Conservation (phyloP, 2,888 invertebrate genomes). For the Lordiphosa andalusiaca region DNA sequence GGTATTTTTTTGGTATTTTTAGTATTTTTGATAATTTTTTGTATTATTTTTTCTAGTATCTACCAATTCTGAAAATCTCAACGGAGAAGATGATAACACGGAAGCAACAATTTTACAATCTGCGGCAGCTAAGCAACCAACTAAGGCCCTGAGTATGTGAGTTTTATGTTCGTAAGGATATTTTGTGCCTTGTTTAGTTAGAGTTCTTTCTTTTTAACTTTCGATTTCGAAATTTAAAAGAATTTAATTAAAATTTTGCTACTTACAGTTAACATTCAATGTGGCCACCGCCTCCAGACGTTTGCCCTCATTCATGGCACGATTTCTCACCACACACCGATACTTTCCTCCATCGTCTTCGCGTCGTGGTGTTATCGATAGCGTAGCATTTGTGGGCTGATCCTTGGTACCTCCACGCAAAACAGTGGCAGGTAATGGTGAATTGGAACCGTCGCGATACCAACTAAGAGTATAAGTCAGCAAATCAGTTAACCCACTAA, state of each 20-base stretch:
- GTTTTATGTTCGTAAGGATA: background rate
- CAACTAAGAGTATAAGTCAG: slow-evolving; percentile 81
- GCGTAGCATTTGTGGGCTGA: slow-evolving; percentile 87
- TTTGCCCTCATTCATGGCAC: slow-evolving; percentile 91
- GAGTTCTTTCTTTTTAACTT: no score
- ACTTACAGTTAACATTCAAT: slow-evolving; percentile 94
- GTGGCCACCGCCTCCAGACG: slow-evolving; percentile 90
- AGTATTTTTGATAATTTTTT: no score
- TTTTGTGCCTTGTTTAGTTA: no score
- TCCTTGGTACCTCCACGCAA: slow-evolving; percentile 87
- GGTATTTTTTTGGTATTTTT: no score
- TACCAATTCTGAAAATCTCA: no score
- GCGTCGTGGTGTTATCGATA: slow-evolving; percentile 88
- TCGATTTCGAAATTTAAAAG: no score
- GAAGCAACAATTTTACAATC: no score
- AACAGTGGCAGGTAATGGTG: slow-evolving; percentile 86
- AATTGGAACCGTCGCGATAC: slow-evolving; percentile 89
- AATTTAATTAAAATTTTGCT: background rate
- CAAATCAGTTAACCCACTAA: background rate
- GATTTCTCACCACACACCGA: slow-evolving; percentile 93
- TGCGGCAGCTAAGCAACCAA: no score
- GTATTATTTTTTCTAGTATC: no score
- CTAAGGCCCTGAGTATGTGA: no score
- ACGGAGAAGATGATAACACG: no score
- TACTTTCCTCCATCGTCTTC: slow-evolving; percentile 92